Percentiles rank a stretch among this genome's conserved stretches.
Conservation (phyloP, 1,140 invertebrate genomes). For the Drosophila pectinifera region DNA sequence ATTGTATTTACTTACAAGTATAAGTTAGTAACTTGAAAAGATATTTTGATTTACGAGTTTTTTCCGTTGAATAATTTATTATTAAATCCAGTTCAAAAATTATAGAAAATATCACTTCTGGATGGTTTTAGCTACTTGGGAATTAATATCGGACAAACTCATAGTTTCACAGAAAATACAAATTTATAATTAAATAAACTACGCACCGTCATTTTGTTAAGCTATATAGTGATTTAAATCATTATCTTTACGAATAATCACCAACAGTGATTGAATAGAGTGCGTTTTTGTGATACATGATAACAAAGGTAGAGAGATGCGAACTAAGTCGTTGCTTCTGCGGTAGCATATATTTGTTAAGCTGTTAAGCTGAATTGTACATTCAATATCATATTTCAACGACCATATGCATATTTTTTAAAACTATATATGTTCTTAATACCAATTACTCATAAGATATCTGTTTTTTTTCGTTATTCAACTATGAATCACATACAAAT, state of each 20-base stretch:
- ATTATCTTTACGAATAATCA: constrained; percentile 5
- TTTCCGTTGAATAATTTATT: constrained; percentile 8
- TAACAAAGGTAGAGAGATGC: not conserved
- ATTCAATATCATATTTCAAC: constrained; percentile 26
- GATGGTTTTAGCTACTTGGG: constrained; percentile 19
- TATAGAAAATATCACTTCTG: constrained; percentile 49
- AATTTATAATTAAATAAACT: constrained; percentile 21
- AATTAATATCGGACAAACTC: constrained; percentile 29
- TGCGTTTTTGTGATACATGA: constrained; percentile 17
- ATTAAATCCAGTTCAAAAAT: constrained; percentile 45
- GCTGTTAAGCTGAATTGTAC: constrained; percentile 31
- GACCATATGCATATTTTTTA: constrained; percentile 38
- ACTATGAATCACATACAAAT: constrained; percentile 38
- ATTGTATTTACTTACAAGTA: constrained; percentile 31
- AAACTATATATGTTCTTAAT: constrained; percentile 46
- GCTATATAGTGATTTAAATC: not conserved
- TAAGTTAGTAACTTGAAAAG: constrained; percentile 35
- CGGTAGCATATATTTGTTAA: constrained; percentile 21
- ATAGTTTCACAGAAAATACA: constrained; percentile 9
- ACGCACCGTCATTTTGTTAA: constrained; percentile 3
- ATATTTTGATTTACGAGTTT: constrained; percentile 36
- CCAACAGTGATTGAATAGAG: not conserved
- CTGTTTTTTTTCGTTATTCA: constrained; percentile 29
- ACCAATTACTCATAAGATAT: constrained; percentile 51
- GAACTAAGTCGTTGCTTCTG: constrained; percentile 21